phyloP scores from a whole-genome alignment of 2,113 vertebrate species.

The Prunella fulvescens region DNA sequence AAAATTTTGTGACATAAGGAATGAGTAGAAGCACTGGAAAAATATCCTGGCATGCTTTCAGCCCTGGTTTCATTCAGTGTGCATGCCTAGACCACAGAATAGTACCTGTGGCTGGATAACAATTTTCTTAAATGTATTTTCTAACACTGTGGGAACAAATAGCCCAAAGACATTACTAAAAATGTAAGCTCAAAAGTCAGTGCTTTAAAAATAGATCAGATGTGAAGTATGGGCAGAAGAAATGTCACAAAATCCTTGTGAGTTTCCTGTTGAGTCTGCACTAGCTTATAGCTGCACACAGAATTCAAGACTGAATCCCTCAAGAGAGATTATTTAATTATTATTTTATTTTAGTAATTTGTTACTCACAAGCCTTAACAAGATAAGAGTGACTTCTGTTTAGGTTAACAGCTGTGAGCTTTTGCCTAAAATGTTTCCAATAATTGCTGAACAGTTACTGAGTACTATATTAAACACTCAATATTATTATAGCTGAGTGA shows the following conservation, averaged over 20 bases:
- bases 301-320: neutral
- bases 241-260: neutral
- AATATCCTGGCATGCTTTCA: neutral
- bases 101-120: neutral
- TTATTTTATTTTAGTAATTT: neutral
- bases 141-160: neutral
- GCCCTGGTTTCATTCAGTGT: neutral
- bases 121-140: neutral
- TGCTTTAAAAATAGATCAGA: neutral
- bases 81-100: neutral
- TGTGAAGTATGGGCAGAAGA: neutral
- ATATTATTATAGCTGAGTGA: neutral
- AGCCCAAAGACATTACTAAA: neutral
- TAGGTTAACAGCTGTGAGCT: neutral
- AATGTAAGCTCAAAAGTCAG: neutral
- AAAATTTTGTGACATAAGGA: neutral
- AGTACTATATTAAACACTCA: neutral
- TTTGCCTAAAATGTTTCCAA: neutral
- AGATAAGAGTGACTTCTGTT: neutral
- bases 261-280: neutral
- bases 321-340: neutral
- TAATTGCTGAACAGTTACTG: neutral
- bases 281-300: neutral
- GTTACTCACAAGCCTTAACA: neutral
- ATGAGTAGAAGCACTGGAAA: neutral